A percentile compares a stretch with the other conserved stretches of the same genome.
Conservation (phyloP, 2,888 invertebrate genomes). For the Microplitis manilae region DNA sequence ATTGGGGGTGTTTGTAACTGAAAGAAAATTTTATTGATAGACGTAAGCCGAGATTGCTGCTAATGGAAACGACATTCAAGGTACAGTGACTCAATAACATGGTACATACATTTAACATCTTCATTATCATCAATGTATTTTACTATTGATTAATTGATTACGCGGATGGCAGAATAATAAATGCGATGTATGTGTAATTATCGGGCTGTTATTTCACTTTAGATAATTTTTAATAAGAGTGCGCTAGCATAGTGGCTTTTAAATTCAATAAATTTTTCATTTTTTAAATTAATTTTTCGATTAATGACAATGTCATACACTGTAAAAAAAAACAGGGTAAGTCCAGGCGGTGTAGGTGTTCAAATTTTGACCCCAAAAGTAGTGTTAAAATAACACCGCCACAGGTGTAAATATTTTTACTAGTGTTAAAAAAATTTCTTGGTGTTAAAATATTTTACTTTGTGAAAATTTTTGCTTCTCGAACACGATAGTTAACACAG, state of each 20-base stretch:
- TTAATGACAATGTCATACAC: not conserved
- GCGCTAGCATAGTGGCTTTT: conserved; percentile 54
- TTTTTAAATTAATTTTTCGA: not conserved
- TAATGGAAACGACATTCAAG: conserved; percentile 3
- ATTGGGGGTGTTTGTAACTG: conserved; percentile 53
- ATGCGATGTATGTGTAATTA: conserved; percentile 15
- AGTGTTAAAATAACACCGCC: too few species aligned
- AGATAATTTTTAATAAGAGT: conserved; percentile 54
- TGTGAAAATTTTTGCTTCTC: too few species aligned
- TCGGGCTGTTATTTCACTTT: conserved; percentile 33
- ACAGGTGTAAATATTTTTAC: too few species aligned
- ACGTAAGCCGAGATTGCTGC: conserved; percentile 36
- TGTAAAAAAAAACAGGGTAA: too few species aligned
- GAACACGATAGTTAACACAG: too few species aligned
- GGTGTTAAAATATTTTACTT: too few species aligned
- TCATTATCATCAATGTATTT: not conserved
- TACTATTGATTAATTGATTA: not conserved
- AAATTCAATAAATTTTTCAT: not conserved
- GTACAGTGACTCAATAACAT: not conserved
- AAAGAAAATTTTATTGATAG: conserved; percentile 25
- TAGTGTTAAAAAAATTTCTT: too few species aligned
- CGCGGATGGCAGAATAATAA: not conserved
- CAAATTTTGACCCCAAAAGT: too few species aligned
- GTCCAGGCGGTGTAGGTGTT: too few species aligned
- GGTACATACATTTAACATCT: not conserved